A percentile compares a stretch with the other conserved stretches of the same genome.
phyloP scores from a whole-genome alignment of 2,888 invertebrate genomes.

The Papilio gigon region DNA sequence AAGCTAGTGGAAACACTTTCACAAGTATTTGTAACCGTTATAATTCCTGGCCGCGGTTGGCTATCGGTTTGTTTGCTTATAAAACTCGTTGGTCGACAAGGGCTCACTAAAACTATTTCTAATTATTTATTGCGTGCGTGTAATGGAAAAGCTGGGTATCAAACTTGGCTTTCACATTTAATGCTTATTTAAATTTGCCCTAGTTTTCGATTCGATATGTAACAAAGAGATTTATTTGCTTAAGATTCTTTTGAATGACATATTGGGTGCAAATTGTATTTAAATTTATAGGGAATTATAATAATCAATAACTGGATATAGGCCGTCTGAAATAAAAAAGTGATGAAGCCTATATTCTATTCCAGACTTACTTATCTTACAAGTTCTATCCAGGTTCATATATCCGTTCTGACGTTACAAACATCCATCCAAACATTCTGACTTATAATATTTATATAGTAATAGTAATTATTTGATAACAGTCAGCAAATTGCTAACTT shows the following conservation, averaged over 20 bases:
- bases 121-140: neutral
- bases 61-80: constrained; percentile 24
- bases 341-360: too few species aligned
- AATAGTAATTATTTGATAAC: too few species aligned
- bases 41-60: constrained; percentile 33
- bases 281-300: too few species aligned
- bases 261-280: too few species aligned
- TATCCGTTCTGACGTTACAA: too few species aligned
- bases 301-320: too few species aligned
- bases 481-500: too few species aligned
- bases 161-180: constrained; percentile 1
- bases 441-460: too few species aligned
- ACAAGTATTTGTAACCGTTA: constrained; percentile 43
- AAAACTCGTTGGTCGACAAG: constrained; percentile 22
- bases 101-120: constrained; percentile 19
- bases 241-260: neutral
- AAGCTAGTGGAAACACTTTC: constrained; percentile 28
- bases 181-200: neutral
- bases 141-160: neutral
- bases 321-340: too few species aligned
- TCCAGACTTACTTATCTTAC: too few species aligned
- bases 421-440: too few species aligned
- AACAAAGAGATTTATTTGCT: neutral
- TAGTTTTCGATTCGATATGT: neutral
- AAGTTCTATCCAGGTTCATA: too few species aligned